A percentile compares a stretch with the other conserved stretches of the same genome.
Evolutionary conservation across 2,797 vertebrate species (phyloP).

Genomic region (Oophaga sylvatica): DNA sequence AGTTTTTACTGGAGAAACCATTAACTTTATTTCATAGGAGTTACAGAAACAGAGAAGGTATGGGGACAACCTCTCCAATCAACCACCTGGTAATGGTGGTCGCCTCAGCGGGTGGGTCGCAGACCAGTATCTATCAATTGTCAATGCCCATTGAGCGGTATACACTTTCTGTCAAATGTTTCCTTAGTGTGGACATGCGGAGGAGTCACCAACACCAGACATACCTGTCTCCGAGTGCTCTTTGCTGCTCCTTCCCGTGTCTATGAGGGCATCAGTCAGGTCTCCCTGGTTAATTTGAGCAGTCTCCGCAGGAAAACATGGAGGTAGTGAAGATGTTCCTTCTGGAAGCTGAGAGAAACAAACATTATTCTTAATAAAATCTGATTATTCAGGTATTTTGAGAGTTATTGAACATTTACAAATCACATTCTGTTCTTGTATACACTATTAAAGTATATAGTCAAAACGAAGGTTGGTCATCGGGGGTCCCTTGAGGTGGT

Average conservation of each 20-base stretch:
- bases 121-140: no score
- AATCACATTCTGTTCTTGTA: background rate
- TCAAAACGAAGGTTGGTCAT: background rate
- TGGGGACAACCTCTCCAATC: no score
- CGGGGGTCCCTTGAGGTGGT: background rate
- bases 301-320: constrained; percentile 84
- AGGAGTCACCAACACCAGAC: background rate
- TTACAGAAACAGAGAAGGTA: no score
- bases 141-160: no score
- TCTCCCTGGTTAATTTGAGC: constrained; percentile 92
- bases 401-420: background rate
- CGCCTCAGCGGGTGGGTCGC: no score
- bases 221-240: constrained; percentile 61
- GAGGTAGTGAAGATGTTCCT: constrained; percentile 77
- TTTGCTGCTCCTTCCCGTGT: constrained; percentile 83
- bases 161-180: no score
- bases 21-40: no score
- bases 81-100: no score
- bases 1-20: no score
- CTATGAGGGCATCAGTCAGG: constrained; percentile 88
- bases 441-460: background rate
- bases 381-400: background rate
- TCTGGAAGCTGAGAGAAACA: constrained; percentile 72
- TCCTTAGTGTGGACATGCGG: no score
- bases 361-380: background rate